Percentiles rank a stretch among this genome's conserved stretches.
phyloP scores from a whole-genome alignment of 1,140 invertebrate genomes.

The Drosophila fuyamai region DNA sequence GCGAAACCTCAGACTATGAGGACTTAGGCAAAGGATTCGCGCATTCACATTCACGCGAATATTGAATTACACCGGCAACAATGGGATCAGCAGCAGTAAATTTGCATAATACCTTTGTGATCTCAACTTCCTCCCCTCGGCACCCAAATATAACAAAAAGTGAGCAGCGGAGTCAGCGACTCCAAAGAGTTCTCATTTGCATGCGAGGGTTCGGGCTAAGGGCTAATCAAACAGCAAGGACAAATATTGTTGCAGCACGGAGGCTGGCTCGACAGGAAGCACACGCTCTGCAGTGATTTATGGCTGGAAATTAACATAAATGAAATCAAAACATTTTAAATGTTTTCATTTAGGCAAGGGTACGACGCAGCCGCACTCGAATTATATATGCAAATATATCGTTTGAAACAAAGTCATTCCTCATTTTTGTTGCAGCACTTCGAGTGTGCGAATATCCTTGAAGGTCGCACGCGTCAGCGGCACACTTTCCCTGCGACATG shows the following conservation, averaged over 20 bases:
- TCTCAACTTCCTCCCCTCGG: slow-evolving; percentile 1
- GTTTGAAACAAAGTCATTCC: slow-evolving; percentile 69
- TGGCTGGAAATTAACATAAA: slow-evolving; percentile 75
- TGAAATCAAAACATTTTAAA: slow-evolving; percentile 76
- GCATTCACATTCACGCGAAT: slow-evolving; percentile 60
- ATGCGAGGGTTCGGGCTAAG: slow-evolving; percentile 40
- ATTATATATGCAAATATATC: slow-evolving; percentile 72
- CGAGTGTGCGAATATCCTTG: slow-evolving; percentile 59
- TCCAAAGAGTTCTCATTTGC: slow-evolving; percentile 47
- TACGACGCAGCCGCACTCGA: slow-evolving; percentile 10
- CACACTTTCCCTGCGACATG: slow-evolving; percentile 45
- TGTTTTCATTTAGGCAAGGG: slow-evolving; percentile 63
- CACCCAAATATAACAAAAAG: slow-evolving; percentile 58
- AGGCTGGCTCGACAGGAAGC: slow-evolving; percentile 59
- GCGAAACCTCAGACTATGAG: slow-evolving; percentile 28
- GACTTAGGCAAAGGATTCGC: slow-evolving; percentile 15
- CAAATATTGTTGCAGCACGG: slow-evolving; percentile 35
- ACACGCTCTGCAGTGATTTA: slow-evolving; percentile 70
- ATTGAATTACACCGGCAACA: slow-evolving; percentile 67
- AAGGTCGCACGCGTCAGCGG: slow-evolving; percentile 64
- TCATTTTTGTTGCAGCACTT: background rate
- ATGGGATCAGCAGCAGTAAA: slow-evolving; percentile 50
- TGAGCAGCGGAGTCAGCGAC: slow-evolving; percentile 38
- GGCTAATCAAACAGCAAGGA: slow-evolving; percentile 66
- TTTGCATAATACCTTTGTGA: slow-evolving; percentile 66